Conservation (phyloP, 2,113 vertebrate species). For the Podarcis muralis region DNA sequence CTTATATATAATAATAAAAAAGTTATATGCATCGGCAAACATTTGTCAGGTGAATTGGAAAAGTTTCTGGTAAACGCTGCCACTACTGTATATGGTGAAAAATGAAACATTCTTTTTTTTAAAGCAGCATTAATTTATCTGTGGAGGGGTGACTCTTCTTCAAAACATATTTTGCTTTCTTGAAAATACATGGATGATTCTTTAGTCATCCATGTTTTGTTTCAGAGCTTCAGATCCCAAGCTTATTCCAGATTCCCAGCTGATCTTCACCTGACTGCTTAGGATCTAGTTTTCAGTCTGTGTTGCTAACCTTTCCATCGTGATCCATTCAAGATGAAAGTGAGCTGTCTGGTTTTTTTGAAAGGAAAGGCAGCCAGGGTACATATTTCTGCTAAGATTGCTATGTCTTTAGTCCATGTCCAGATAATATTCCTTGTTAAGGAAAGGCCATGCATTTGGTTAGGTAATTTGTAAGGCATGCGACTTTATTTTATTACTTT, state of each 20-base stretch:
- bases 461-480: not conserved
- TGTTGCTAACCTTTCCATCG: not conserved
- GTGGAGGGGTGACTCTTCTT: not conserved
- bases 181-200: not conserved
- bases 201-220: not conserved
- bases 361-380: not conserved
- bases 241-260: fast-evolving
- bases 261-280: conserved; percentile 12
- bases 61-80: not conserved
- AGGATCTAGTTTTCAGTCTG: conserved; percentile 27
- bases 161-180: not conserved
- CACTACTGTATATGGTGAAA: not conserved
- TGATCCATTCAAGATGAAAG: not conserved
- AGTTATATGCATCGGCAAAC: not conserved
- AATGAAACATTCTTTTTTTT: not conserved
- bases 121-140: not conserved
- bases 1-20: not conserved
- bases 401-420: not conserved
- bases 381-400: not conserved
- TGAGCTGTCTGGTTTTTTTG: not conserved
- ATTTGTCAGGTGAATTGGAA: not conserved
- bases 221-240: not conserved
- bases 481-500: conserved; percentile 1
- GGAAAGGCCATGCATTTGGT: not conserved
- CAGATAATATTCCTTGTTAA: not conserved